Evolutionary conservation across 2,888 invertebrate genomes (phyloP), one percentile per base, ranked within the genome.

Genomic region (Onchidella celtica): DNA sequence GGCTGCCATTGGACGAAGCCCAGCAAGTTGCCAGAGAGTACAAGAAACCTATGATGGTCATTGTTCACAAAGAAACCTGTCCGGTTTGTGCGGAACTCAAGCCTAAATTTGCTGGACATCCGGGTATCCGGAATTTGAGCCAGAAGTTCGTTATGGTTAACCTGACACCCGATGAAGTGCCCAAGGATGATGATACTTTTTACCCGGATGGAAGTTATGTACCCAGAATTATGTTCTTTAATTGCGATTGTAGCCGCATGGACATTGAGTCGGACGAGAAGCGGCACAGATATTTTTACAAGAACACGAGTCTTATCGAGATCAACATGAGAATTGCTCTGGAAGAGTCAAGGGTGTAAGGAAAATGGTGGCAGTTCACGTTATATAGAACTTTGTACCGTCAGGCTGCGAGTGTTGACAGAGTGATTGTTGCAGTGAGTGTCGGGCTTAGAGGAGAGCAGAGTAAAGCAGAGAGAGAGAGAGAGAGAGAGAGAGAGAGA

Each of bases 121-220:
- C 14, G 4, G 63, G 38, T 14, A 47, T 72, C 29, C 34, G 17
- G 36, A 27, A 40, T 1, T 32, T 78, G 24, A 63, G 69, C 61
- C 59, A 40, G 40, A 6, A 61, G 29, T 78, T 78, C 65, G 70
- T 27, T 3, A 78, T 78, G 78, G 78, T 78, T 61, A 78, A 78
- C 32, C 24, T 79, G 61, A 55, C 63, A 32, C 40, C 79, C 0
- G 24, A 65, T 27, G 65, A 79, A 24, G 74, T 77, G 29, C 68
- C 70, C 0, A 38, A 55, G 3, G 27, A 9, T 1, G 11, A 4
- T 32, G n/a, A 70, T 2, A 34, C 11, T 29, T 79, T 73, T 40
- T 34, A 65, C 6, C 73, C 72, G 4, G 79, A 79, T 24, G 79
- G 72, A 14, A 21, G 32, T 4, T 73, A 79, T 34, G 73, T 73